Conservation (phyloP, 2,113 vertebrate species). For the Columba livia region DNA sequence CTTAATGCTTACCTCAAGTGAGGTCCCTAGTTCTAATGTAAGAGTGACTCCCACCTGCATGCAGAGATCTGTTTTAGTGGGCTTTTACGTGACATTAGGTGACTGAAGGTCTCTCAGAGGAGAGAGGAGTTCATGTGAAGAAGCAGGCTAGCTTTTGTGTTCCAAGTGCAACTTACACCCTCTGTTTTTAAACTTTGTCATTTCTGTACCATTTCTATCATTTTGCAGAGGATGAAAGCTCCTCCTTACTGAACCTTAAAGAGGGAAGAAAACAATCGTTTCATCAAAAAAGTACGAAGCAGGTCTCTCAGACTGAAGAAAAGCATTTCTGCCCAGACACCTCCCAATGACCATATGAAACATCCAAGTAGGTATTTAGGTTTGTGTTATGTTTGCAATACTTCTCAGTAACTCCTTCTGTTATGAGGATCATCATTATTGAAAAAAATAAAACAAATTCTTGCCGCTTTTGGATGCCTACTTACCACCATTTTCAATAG, state of each 20-base stretch:
- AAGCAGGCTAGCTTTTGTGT: not conserved
- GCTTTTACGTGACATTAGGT: not conserved
- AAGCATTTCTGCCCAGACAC: not conserved
- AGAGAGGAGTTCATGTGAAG: not conserved
- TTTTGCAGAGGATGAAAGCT: not conserved
- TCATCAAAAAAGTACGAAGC: not conserved
- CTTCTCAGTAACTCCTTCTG: not conserved
- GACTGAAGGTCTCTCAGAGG: not conserved
- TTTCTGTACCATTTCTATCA: not conserved
- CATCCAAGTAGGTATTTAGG: not conserved
- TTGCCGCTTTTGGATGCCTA: slow-evolving; percentile 29
- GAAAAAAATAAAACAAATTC: not conserved
- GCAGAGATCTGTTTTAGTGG: not conserved
- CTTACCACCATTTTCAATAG: slow-evolving; percentile 34
- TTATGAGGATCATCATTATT: not conserved
- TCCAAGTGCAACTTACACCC: not conserved
- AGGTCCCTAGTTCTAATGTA: not conserved
- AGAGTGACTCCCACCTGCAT: not conserved
- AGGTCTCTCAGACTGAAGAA: not conserved
- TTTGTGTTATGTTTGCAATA: not conserved
- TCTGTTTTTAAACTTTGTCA: not conserved
- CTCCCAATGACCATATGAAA: not conserved
- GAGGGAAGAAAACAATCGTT: not conserved
- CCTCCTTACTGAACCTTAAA: not conserved
- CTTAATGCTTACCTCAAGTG: not conserved